These are phyloP conservation scores for Carlito syrichta DNA, from an alignment of 2,113 vertebrate genomes.

Conservation along the genomic window DNA sequence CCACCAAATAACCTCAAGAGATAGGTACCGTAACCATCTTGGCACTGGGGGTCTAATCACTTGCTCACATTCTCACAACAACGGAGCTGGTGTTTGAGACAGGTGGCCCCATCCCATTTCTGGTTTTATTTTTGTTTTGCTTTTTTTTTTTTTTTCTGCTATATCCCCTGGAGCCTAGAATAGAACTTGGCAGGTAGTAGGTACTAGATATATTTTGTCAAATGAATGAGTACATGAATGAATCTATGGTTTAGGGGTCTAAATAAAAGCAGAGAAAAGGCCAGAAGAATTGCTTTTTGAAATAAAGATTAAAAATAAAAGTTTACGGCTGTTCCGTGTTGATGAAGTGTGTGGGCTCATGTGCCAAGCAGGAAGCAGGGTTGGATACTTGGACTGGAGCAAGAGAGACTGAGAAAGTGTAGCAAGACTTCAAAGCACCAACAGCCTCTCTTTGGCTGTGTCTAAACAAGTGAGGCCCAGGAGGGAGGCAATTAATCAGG, in stretches of 20 bases:
- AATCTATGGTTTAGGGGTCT: neutral
- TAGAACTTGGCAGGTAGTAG: neutral
- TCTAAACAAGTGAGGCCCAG: conserved; percentile 49
- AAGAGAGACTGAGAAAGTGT: conserved; percentile 23
- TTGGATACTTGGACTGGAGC: neutral
- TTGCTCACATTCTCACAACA: neutral
- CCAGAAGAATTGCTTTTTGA: neutral
- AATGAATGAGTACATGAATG: neutral
- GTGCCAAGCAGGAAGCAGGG: neutral
- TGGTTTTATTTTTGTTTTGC: neutral
- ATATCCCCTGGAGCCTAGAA: neutral
- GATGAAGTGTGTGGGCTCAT: neutral
- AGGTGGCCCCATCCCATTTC: neutral
- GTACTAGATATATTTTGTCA: neutral
- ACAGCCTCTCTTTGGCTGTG: conserved; percentile 38
- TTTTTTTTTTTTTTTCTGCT: neutral
- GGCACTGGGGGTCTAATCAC: accelerated
- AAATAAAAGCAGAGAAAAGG: neutral
- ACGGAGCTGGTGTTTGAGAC: neutral
- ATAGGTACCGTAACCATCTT: neutral
- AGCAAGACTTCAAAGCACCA: conserved; percentile 63
- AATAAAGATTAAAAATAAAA: conserved; percentile 6
- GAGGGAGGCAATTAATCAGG: conserved; percentile 57
- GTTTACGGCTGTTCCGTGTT: neutral
- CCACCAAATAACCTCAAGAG: neutral